Evolutionary conservation across 2,797 vertebrate genomes (phyloP), one percentile per base, ranked within the genome.

Genomic region (Pempheris klunzingeri): DNA sequence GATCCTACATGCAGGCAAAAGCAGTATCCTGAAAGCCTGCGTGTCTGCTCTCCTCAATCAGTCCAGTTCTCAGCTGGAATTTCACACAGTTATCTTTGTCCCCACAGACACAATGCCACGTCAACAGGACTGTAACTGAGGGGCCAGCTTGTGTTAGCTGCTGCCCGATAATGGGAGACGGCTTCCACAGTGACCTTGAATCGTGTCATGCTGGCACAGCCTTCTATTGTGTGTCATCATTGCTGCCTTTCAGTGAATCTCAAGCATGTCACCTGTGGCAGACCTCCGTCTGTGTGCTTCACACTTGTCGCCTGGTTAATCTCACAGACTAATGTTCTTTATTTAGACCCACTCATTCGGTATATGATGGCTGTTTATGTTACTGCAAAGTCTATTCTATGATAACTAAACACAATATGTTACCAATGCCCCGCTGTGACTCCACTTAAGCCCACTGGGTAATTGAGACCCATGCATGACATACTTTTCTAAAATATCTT

Each of bases 31-130:
- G 70, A 82, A 80, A 80, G 78, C 61, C 75, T 66, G 55, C 17
- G 61, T 77, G 81, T 61, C 90, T 86, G 79, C 66, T 80, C 84
- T 89, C 68, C 85, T 92, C 84, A 73, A 77, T 92, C 90, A 90
- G 72, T 74, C 67, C 39, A 0, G 65, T 88, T 83, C 88, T 84
- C 55, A 38, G 66, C 58, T 80, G 82, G 92, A 93, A 94, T 94
- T 85, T 94, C 84, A 92, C 93, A 91, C 85, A 62, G 91, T 94
- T 94, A 94, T 94, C 87, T 94, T 94, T 92, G 91, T 92, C 87
- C 88, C 82, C 83, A 86, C 86, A 91, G 88, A 90, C 88, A 88
- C 90, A 82, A 88, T 81, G 85, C 82, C 83, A 57, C 89, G 87
- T 93, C 91, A 89, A 87, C 83, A 73, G 77, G 55, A 72, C 61